Evolutionary conservation across 2,113 vertebrate genomes (phyloP).

Genomic region (Sinocyclocheilus anophthalmus): DNA sequence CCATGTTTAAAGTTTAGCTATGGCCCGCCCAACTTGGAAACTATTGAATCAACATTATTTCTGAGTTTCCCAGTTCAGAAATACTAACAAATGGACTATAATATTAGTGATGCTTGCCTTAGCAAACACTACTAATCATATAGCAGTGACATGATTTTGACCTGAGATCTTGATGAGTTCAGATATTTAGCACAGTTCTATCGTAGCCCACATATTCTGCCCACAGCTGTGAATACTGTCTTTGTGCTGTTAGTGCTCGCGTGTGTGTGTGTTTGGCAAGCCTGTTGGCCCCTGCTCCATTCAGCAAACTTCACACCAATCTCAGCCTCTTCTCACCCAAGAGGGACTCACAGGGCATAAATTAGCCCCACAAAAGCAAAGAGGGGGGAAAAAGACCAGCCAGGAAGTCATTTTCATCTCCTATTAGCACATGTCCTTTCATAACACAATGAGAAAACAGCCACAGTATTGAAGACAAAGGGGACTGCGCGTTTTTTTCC

Average conservation of each 20-base stretch:
- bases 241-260: conserved; percentile 43
- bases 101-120: background rate
- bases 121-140: background rate
- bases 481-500: conserved; percentile 13
- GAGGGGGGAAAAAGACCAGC: conserved; percentile 65
- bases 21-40: too few relatives aligned
- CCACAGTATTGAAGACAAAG: conserved; percentile 27
- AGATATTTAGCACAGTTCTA: conserved; percentile 3
- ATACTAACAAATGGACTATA: background rate
- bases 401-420: conserved; percentile 66
- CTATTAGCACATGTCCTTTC: conserved; percentile 59
- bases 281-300: conserved; percentile 74
- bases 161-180: conserved; percentile 11
- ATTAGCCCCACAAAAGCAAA: conserved; percentile 65
- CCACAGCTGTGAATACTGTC: conserved; percentile 21
- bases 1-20: too few relatives aligned
- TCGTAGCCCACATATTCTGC: background rate
- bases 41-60: too few relatives aligned
- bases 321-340: conserved; percentile 79
- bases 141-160: conserved; percentile 4
- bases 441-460: conserved; percentile 42
- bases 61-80: background rate
- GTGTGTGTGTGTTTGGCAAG: conserved; percentile 68
- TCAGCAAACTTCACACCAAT: conserved; percentile 77
- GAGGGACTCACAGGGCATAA: conserved; percentile 76